Percentiles rank a stretch among this genome's conserved stretches.
Evolutionary conservation across 2,888 invertebrate species (phyloP).

Genomic region (Cyclophora albipunctata): DNA sequence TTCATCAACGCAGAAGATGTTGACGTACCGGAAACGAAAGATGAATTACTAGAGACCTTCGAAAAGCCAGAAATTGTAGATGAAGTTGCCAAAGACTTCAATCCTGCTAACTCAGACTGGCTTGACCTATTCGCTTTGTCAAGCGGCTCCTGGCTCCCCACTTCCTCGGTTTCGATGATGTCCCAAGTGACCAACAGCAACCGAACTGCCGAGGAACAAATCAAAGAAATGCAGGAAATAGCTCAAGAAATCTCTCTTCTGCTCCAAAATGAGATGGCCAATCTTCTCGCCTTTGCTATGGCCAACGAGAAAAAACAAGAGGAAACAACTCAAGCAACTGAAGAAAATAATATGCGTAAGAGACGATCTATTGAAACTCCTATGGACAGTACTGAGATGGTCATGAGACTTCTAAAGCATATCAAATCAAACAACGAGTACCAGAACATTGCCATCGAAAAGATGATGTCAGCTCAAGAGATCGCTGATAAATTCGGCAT

Average conservation of each 20-base stretch:
- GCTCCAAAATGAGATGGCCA: slow-evolving; percentile 54
- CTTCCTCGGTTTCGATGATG: slow-evolving; percentile 51
- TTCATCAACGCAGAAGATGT: slow-evolving; percentile 31
- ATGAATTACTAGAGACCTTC: slow-evolving; percentile 23
- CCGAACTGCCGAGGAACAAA: slow-evolving; percentile 53
- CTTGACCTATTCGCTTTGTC: slow-evolving; percentile 40
- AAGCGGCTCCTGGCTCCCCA: slow-evolving; percentile 30
- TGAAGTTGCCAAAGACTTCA: slow-evolving; percentile 29
- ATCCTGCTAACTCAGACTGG: slow-evolving; percentile 39
- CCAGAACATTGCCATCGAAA: slow-evolving; percentile 67
- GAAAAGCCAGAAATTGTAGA: slow-evolving; percentile 25
- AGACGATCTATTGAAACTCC: slow-evolving; percentile 54
- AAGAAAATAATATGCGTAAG: slow-evolving; percentile 36
- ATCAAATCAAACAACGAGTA: slow-evolving; percentile 63
- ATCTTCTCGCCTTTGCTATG: slow-evolving; percentile 45
- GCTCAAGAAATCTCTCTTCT: slow-evolving; percentile 46
- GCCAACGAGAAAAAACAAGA: slow-evolving; percentile 18
- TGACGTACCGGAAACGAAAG: slow-evolving; percentile 21
- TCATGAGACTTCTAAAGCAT: slow-evolving; percentile 55
- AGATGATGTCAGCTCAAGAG: slow-evolving; percentile 68
- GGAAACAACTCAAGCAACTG: slow-evolving; percentile 20
- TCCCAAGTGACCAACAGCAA: slow-evolving; percentile 42
- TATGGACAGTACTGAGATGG: slow-evolving; percentile 52
- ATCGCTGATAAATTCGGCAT: slow-evolving; percentile 65
- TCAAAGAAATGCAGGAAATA: slow-evolving; percentile 54